phyloP scores from a whole-genome alignment of 2,888 invertebrate species.

The Volucella bombylans region DNA sequence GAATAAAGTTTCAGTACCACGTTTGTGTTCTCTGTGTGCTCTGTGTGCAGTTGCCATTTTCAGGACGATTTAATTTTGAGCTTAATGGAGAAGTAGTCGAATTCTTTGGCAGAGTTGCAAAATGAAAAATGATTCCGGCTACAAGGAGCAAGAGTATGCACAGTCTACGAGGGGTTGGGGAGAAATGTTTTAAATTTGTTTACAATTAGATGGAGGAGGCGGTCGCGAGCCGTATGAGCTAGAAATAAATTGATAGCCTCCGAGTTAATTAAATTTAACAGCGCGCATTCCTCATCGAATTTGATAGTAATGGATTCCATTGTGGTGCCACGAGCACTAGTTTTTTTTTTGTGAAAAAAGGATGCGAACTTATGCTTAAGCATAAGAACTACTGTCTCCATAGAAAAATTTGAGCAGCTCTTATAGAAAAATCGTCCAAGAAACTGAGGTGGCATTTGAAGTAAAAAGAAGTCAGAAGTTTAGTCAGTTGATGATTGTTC shows the following conservation, averaged over 20 bases:
- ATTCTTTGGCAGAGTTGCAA: conserved; percentile 58
- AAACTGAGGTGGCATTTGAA: no score
- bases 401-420: no score
- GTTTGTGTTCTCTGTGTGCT: background rate
- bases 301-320: background rate
- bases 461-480: no score
- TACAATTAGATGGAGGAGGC: conserved; percentile 39
- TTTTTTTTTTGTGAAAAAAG: background rate
- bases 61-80: conserved; percentile 70
- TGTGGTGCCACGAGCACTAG: background rate
- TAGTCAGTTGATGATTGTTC: no score
- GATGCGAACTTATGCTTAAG: no score
- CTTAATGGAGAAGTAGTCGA: conserved; percentile 46
- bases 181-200: conserved; percentile 55
- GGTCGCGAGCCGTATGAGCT: background rate
- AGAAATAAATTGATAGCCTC: conserved; percentile 42
- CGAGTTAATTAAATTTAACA: conserved; percentile 59
- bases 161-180: background rate
- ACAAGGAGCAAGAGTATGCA: background rate
- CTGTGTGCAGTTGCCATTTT: conserved; percentile 64
- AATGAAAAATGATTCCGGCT: conserved; percentile 65
- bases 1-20: conserved; percentile 42
- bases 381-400: no score
- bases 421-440: no score
- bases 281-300: background rate